A percentile compares a stretch with the other conserved stretches of the same genome.
phyloP scores from a whole-genome alignment of 1,140 invertebrate species.

The Frieseomelitta varia region DNA sequence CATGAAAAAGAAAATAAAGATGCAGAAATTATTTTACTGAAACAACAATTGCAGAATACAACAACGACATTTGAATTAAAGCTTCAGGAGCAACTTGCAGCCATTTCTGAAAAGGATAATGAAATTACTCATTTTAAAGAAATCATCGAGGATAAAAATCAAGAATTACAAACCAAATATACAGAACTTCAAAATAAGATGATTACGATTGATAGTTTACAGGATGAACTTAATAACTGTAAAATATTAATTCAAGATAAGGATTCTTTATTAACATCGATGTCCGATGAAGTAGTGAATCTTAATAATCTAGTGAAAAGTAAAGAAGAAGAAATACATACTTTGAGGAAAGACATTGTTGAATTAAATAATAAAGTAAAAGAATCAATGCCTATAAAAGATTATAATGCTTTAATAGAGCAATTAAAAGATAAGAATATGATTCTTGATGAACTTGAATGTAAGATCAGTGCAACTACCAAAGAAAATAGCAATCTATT shows the following conservation, averaged over 20 bases:
- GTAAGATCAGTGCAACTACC: slow-evolving; percentile 71
- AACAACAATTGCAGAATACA: slow-evolving; percentile 75
- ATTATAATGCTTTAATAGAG: slow-evolving; percentile 78
- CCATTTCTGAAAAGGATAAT: slow-evolving; percentile 58
- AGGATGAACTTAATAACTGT: slow-evolving; percentile 65
- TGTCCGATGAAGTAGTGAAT: slow-evolving; percentile 66
- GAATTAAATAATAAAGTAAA: slow-evolving; percentile 60
- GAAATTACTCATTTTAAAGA: slow-evolving; percentile 63
- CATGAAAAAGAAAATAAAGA: slow-evolving; percentile 66
- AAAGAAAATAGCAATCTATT: slow-evolving; percentile 70
- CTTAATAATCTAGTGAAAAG: slow-evolving; percentile 37
- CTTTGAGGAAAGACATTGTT: slow-evolving; percentile 64
- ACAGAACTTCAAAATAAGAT: slow-evolving; percentile 64
- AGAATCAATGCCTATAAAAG: slow-evolving; percentile 70
- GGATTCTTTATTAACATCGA: slow-evolving; percentile 47
- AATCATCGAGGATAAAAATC: slow-evolving; percentile 77
- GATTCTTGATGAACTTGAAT: slow-evolving; percentile 74
- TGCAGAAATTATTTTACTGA: slow-evolving; percentile 59
- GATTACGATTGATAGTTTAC: slow-evolving; percentile 68
- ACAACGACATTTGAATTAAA: slow-evolving; percentile 67
- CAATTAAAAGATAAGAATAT: slow-evolving; percentile 73
- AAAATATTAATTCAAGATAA: slow-evolving; percentile 58
- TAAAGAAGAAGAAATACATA: slow-evolving; percentile 52
- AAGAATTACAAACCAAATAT: slow-evolving; percentile 82
- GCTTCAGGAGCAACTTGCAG: slow-evolving; percentile 37